These are phyloP conservation scores for Montifringilla adamsi DNA, from an alignment of 2,113 vertebrate species.

Conservation along the genomic window DNA sequence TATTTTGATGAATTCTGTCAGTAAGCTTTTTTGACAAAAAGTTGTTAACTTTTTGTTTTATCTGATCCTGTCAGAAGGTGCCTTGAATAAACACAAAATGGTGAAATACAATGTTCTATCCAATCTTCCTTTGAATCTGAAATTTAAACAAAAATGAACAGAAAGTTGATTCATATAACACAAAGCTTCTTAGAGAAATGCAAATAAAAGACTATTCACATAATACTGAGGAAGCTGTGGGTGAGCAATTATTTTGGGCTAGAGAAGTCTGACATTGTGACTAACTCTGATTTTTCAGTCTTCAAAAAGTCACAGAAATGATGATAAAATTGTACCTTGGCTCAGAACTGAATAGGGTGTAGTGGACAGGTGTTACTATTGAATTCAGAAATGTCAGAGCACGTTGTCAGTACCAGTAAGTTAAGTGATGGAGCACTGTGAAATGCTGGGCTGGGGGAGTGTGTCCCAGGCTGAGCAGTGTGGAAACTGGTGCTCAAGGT, in stretches of 20 bases:
- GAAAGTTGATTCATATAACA: not conserved
- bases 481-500: not conserved
- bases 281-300: not conserved
- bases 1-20: conserved; percentile 7
- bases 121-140: not conserved
- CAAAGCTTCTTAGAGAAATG: not conserved
- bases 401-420: not conserved
- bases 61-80: not conserved
- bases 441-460: not conserved
- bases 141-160: not conserved
- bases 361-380: not conserved
- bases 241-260: not conserved
- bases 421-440: not conserved
- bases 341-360: not conserved
- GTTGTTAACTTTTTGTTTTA: not conserved
- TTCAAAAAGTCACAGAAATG: not conserved
- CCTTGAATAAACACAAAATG: not conserved
- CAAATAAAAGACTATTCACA: not conserved
- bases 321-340: not conserved
- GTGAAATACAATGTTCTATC: not conserved
- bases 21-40: not conserved
- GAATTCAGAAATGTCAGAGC: not conserved
- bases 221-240: not conserved
- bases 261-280: not conserved
- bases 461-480: not conserved